Evolutionary conservation across 2,113 vertebrate genomes (phyloP).

Genomic region (Eretmochelys imbricata): DNA sequence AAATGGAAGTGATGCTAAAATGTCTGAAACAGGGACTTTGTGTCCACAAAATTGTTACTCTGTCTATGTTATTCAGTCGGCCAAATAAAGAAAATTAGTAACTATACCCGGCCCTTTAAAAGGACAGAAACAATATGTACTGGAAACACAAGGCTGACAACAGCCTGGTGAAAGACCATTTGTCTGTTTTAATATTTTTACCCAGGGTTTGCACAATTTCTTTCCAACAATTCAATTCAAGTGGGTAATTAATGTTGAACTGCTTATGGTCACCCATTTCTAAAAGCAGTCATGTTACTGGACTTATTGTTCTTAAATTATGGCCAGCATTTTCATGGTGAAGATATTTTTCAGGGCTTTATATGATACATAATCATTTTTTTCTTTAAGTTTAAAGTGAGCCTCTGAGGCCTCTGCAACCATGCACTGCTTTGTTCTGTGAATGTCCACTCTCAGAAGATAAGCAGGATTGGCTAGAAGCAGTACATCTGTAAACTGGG

Average conservation of each 20-base stretch:
- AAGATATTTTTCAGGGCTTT: background rate
- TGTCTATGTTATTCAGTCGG: background rate
- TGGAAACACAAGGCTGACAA: background rate
- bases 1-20: background rate
- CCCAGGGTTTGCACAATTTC: background rate
- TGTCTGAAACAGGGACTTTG: background rate
- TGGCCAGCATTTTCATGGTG: fast-evolving
- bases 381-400: background rate
- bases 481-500: background rate
- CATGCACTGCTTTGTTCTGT: background rate
- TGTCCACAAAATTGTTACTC: background rate
- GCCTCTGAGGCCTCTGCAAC: background rate
- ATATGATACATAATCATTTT: background rate
- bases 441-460: background rate
- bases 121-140: background rate
- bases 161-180: background rate
- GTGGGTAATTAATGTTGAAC: background rate
- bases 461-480: background rate
- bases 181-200: background rate
- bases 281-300: background rate
- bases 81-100: background rate
- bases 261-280: background rate
- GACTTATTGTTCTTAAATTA: background rate
- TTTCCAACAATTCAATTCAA: background rate
- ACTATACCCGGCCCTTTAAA: background rate